Evolutionary conservation across 2,113 vertebrate genomes (phyloP), one percentile per base, ranked within the genome.

Genomic region (Hystrix brachyura): DNA sequence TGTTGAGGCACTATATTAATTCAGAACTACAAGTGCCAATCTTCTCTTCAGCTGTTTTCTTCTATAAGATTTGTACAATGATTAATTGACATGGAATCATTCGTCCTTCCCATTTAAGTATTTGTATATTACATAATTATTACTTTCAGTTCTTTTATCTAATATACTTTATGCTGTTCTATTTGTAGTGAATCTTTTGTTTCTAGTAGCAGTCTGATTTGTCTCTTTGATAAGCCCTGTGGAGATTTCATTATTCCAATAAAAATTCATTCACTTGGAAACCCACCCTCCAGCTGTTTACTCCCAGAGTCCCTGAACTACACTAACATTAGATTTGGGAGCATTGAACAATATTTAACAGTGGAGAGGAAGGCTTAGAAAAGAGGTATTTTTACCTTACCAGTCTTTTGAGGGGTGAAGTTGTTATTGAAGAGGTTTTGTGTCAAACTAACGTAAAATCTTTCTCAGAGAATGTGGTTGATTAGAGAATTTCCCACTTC

Each of bases 241-340:
- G 98, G 98, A 98, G 98, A 98, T 98, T 98, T 98, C 98, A 99
- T 99, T 99, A 99, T 99, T 99, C 98, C 98, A 98, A 98, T 99
- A 99, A 99, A 99, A 98, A 99, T 98, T 98, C 98, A 99, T 98
- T 99, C 98, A 98, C 96, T 98, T 99, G 98, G 98, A 99, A 99
- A 99, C 98, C 98, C 98, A 97, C 97, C 98, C 98, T 99, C 98
- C 98, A 99, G 99, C 99, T 99, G 98, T 99, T 99, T 98, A 98
- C 94, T 99, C 98, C 98, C 99, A 98, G 97, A 98, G 98, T 98
- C 98, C 98, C 98, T 0, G 18, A 98, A 98, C 99, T 98, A 96
- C 91, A 98, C 98, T 98, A 97, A 97, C 95, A 94, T 97, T 98
- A 97, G 94, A 90, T 98, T 98, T 98, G 97, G 96, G 98, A 98